Evolutionary conservation across 2,797 vertebrate species (phyloP).

Genomic region (Vultur gryphus): DNA sequence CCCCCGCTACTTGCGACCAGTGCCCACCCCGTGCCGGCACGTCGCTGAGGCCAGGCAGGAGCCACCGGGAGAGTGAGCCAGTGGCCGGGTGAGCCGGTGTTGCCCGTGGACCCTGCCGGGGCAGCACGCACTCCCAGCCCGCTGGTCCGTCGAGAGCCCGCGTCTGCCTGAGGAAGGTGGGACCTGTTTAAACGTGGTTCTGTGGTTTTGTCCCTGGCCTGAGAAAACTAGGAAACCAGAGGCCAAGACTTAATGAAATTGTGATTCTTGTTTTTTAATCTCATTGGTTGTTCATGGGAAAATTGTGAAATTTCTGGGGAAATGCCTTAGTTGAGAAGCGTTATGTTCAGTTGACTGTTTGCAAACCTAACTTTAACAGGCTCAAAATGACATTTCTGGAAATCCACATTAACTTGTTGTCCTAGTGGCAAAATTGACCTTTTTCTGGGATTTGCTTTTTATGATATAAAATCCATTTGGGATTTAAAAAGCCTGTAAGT

Average conservation of each 20-base stretch:
- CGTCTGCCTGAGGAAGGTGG: background rate
- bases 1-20: constrained; percentile 61
- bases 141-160: rapidly evolving
- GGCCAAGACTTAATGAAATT: too few relatives aligned
- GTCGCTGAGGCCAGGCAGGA: rapidly evolving
- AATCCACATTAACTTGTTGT: background rate
- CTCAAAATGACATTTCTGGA: background rate
- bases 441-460: background rate
- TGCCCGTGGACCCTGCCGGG: rapidly evolving
- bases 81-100: rapidly evolving
- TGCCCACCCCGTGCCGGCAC: background rate
- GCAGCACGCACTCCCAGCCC: rapidly evolving
- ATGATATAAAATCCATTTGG: background rate
- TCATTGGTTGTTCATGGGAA: rapidly evolving
- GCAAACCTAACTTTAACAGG: background rate
- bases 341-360: rapidly evolving
- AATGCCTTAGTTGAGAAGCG: rapidly evolving
- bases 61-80: background rate
- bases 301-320: background rate
- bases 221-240: background rate
- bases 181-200: background rate
- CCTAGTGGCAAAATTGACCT: background rate
- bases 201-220: background rate
- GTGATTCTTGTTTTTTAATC: background rate
- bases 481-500: background rate